These are phyloP conservation scores for Clunio marinus DNA, from an alignment of 2,888 invertebrate genomes.

Conservation along the genomic window DNA sequence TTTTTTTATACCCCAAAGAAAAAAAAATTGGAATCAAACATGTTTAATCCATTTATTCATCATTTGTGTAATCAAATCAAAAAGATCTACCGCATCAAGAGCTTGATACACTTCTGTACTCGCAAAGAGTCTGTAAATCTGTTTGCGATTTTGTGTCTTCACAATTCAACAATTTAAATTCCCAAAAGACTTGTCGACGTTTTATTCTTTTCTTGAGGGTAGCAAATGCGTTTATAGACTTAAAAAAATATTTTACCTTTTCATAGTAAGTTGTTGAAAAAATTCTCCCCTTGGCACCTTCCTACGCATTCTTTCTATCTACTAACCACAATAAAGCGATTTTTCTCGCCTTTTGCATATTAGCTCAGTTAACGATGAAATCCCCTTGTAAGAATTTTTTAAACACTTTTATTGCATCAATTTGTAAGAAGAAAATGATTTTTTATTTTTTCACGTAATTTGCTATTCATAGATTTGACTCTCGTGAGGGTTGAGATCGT, in stretches of 20 bases:
- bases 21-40: constrained; percentile 23
- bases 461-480: constrained; percentile 12
- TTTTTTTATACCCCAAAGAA: not conserved
- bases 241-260: not conserved
- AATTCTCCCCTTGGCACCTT: constrained; percentile 11
- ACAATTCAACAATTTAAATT: constrained; percentile 19
- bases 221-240: constrained; percentile 1
- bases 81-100: not conserved
- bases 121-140: not conserved
- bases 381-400: constrained; percentile 26
- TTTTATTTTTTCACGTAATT: constrained; percentile 18
- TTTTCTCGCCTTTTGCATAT: constrained; percentile 28
- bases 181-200: constrained; percentile 4
- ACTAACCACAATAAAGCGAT: constrained; percentile 31
- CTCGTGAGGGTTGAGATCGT: constrained; percentile 10
- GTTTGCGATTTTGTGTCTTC: not conserved
- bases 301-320: not conserved
- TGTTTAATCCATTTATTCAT: constrained; percentile 33
- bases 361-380: constrained; percentile 18
- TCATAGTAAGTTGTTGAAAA: no score
- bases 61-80: no score
- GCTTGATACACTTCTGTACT: constrained; percentile 1
- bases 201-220: constrained; percentile 15
- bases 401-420: constrained; percentile 32
- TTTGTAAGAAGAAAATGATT: constrained; percentile 31